Percentiles rank a stretch among this genome's conserved stretches.
These are phyloP conservation scores for Dipodomys stephensi DNA, from an alignment of 2,113 vertebrate species.

Conservation along the genomic window DNA sequence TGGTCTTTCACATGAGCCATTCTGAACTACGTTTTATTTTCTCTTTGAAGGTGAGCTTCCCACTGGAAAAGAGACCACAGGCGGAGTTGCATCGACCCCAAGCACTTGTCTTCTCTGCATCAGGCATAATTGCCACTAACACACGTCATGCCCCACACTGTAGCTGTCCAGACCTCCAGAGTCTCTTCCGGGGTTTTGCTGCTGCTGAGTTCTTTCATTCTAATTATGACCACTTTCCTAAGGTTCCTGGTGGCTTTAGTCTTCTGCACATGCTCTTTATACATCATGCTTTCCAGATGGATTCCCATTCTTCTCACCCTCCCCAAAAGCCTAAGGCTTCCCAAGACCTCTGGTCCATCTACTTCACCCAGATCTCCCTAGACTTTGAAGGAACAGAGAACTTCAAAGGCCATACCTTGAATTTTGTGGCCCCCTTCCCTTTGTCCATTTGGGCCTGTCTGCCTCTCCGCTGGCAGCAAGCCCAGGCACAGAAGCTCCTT, in stretches of 20 bases:
- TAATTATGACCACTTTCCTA: constrained; percentile 88
- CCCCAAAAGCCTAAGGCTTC: constrained; percentile 84
- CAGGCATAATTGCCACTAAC: constrained; percentile 92
- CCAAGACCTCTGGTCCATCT: constrained; percentile 94
- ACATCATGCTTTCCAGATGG: constrained; percentile 87
- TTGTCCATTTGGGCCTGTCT: constrained; percentile 94
- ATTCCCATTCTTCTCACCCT: constrained; percentile 62
- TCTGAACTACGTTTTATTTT: constrained; percentile 62
- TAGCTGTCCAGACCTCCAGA: constrained; percentile 86
- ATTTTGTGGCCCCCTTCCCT: constrained; percentile 94
- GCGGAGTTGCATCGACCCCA: constrained; percentile 93
- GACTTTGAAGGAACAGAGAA: constrained; percentile 94
- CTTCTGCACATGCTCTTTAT: constrained; percentile 92
- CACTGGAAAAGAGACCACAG: constrained; percentile 92
- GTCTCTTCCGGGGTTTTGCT: constrained; percentile 89
- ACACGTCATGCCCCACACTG: constrained; percentile 92
- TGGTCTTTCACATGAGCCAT: neutral
- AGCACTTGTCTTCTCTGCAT: constrained; percentile 86
- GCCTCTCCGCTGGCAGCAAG: constrained; percentile 87
- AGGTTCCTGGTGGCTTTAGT: constrained; percentile 88
- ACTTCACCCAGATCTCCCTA: constrained; percentile 90
- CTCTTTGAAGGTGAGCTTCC: constrained; percentile 90
- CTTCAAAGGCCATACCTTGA: constrained; percentile 90
- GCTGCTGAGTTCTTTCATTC: constrained; percentile 90
- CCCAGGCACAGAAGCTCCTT: constrained; percentile 77